Percentiles rank a stretch among this genome's conserved stretches.
Evolutionary conservation across 2,797 vertebrate genomes (phyloP).

Genomic region (Amblyraja radiata): DNA sequence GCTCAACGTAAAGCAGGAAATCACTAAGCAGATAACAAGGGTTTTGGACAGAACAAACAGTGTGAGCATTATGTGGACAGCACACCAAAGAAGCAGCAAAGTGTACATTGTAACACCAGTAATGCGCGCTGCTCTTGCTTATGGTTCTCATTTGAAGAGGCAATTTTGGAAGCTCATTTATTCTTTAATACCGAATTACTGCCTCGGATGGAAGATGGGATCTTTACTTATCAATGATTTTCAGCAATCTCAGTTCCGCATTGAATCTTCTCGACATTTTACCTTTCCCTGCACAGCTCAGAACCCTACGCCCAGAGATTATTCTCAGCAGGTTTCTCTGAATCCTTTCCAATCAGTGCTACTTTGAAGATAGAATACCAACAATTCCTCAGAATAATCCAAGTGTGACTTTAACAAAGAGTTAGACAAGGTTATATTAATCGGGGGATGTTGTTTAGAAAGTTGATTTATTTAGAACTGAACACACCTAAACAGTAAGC

Average conservation of each 20-base stretch:
- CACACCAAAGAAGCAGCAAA: neutral
- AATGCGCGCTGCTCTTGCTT: neutral
- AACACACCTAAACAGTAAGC: neutral
- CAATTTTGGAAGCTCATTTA: neutral
- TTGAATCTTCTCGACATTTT: neutral
- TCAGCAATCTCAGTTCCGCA: neutral
- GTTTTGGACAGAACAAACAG: neutral
- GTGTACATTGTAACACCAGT: neutral
- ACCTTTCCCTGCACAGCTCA: neutral
- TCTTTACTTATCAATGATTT: neutral
- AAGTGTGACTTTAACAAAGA: neutral
- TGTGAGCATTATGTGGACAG: neutral
- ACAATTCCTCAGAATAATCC: neutral
- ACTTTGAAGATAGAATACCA: neutral
- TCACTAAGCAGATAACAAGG: too few species aligned
- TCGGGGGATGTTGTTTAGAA: neutral
- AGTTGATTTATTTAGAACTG: neutral
- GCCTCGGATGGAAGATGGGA: neutral
- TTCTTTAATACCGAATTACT: neutral
- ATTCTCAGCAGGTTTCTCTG: neutral
- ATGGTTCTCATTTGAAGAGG: neutral
- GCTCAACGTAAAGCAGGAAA: neutral
- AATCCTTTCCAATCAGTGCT: neutral
- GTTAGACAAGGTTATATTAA: neutral
- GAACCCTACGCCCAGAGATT: neutral